Evolutionary conservation across 2,113 vertebrate genomes (phyloP).

Genomic region (Pituophis catenifer): DNA sequence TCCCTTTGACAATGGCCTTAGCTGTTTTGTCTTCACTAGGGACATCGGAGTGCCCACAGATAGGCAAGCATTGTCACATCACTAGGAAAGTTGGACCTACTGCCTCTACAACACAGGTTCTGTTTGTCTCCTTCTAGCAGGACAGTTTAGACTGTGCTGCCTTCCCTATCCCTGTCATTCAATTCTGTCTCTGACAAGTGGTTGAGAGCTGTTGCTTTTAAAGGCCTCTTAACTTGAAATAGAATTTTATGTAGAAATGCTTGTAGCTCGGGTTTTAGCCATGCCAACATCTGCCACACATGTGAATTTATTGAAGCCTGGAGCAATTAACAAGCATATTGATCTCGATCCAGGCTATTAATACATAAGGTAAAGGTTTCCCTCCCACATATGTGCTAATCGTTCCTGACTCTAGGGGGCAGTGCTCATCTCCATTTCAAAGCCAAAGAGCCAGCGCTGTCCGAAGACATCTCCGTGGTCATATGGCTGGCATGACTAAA

Average conservation of each 20-base stretch:
- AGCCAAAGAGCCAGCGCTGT: too few species aligned
- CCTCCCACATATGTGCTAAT: too few species aligned
- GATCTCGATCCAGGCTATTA: too few species aligned
- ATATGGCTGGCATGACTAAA: too few species aligned
- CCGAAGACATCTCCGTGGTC: too few species aligned
- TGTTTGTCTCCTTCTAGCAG: background rate
- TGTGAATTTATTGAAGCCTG: too few species aligned
- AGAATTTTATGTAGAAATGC: background rate
- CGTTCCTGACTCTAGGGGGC: too few species aligned
- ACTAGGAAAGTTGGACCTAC: conserved; percentile 7
- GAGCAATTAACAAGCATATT: too few species aligned
- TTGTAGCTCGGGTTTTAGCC: too few species aligned
- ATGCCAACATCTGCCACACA: too few species aligned
- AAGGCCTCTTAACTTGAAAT: conserved; percentile 43
- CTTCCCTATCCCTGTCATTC: background rate
- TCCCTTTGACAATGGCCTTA: conserved; percentile 23
- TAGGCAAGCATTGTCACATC: background rate
- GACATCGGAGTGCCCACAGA: background rate
- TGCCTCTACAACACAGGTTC: accelerated
- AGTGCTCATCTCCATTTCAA: too few species aligned
- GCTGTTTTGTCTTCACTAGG: conserved; percentile 38
- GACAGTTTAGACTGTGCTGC: accelerated
- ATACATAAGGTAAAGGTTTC: too few species aligned
- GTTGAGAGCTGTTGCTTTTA: conserved; percentile 30
- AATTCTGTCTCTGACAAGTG: background rate